Conservation (phyloP, 1,140 invertebrate genomes). For the Uloborus diversus region DNA sequence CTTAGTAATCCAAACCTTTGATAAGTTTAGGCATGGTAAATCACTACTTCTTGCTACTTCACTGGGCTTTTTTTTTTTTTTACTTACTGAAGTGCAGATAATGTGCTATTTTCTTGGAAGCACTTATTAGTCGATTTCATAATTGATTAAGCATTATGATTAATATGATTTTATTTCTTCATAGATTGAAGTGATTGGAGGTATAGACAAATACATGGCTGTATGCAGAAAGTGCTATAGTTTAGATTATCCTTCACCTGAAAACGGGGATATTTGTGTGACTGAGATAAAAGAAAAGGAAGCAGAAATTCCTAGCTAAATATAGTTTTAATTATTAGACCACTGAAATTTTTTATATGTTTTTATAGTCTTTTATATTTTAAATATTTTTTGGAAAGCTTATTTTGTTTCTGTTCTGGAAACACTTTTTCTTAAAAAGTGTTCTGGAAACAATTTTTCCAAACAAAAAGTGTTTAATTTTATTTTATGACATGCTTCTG, state of each 20-base stretch:
- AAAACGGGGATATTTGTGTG: neutral
- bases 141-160: neutral
- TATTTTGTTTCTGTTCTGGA: neutral
- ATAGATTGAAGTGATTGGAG: constrained; percentile 74
- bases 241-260: neutral
- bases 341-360: no score
- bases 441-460: neutral
- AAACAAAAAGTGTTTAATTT: neutral
- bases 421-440: neutral
- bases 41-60: no score
- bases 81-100: no score
- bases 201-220: constrained; percentile 73
- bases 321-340: no score
- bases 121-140: neutral
- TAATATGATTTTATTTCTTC: constrained; percentile 55
- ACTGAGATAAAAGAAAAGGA: no score
- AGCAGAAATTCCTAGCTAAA: no score
- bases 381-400: no score
- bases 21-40: neutral
- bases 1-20: no score
- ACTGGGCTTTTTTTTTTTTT: neutral
- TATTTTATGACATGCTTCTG: neutral
- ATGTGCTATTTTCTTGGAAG: no score
- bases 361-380: no score
- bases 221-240: constrained; percentile 71